A percentile compares a stretch with the other conserved stretches of the same genome.
phyloP scores from a whole-genome alignment of 23 tunicate species.

The Trididemnum clinides region DNA sequence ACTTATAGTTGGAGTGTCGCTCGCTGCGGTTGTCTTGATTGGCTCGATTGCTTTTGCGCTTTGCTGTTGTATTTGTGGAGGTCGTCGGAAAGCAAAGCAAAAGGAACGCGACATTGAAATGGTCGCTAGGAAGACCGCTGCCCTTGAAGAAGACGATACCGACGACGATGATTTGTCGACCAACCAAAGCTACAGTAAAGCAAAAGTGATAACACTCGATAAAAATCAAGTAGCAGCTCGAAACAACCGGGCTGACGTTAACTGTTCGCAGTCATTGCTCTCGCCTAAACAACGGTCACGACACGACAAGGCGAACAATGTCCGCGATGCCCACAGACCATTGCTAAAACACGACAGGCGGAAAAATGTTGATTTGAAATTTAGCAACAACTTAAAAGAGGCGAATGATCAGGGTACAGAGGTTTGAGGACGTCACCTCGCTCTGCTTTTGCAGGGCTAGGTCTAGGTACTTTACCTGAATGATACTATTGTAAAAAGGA shows the following conservation, averaged over 20 bases:
- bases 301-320: background rate
- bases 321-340: background rate
- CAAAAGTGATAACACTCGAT: background rate
- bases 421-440: too few relatives aligned
- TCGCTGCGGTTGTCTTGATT: conserved; percentile 15
- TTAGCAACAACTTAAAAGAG: conserved; percentile 65
- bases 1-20: conserved; percentile 9
- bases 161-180: conserved; percentile 20
- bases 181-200: background rate
- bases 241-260: background rate
- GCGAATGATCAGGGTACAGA: conserved; percentile 80
- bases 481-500: too few relatives aligned
- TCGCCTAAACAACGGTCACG: background rate
- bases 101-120: conserved; percentile 42
- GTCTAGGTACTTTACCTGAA: too few relatives aligned
- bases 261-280: background rate
- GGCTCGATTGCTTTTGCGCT: background rate
- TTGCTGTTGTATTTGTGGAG: conserved; percentile 11
- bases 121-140: conserved; percentile 24
- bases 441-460: too few relatives aligned
- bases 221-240: background rate
- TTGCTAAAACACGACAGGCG: conserved; percentile 13
- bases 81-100: conserved; percentile 4
- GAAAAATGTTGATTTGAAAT: conserved; percentile 37
- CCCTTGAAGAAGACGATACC: background rate